These are phyloP conservation scores for Lysiphlebus fabarum DNA, from an alignment of 1,140 invertebrate genomes.

Conservation along the genomic window DNA sequence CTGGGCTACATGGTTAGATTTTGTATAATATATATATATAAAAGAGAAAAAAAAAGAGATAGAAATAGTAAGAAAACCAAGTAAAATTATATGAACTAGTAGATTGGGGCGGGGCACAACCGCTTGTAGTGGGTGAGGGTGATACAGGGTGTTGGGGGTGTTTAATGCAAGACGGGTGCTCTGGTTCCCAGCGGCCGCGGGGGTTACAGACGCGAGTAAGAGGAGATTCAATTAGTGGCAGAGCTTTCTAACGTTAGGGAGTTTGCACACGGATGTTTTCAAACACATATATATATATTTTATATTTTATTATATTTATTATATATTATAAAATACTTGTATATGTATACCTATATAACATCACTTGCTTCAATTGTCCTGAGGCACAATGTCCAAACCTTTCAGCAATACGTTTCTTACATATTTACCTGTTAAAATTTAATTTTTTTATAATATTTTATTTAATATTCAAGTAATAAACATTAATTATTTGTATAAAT, in stretches of 20 bases:
- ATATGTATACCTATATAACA: neutral
- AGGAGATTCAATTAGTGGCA: conserved; percentile 55
- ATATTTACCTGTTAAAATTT: conserved; percentile 19
- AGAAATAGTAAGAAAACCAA: conserved; percentile 25
- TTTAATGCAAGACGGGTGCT: conserved; percentile 54
- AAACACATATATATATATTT: conserved; percentile 18
- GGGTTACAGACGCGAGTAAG: conserved; percentile 52
- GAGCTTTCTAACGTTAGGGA: conserved; percentile 54
- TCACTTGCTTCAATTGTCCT: neutral
- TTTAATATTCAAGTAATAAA: no score
- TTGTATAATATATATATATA: neutral
- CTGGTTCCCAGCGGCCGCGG: conserved; percentile 51
- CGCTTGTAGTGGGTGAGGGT: conserved; percentile 50
- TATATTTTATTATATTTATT: no score
- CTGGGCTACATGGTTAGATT: neutral
- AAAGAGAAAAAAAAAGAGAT: conserved; percentile 20
- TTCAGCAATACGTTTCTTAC: neutral
- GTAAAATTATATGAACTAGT: conserved; percentile 24
- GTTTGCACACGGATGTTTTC: conserved; percentile 42
- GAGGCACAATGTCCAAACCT: conserved; percentile 1
- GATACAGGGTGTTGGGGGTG: conserved; percentile 51
- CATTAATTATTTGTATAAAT: no score
- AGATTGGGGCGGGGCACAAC: conserved; percentile 44
- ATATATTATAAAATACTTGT: neutral
- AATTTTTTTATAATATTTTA: neutral